Conservation (phyloP, 30 jellyfish, hydroid and myxozoan species). For the Sanderia malayensis region DNA sequence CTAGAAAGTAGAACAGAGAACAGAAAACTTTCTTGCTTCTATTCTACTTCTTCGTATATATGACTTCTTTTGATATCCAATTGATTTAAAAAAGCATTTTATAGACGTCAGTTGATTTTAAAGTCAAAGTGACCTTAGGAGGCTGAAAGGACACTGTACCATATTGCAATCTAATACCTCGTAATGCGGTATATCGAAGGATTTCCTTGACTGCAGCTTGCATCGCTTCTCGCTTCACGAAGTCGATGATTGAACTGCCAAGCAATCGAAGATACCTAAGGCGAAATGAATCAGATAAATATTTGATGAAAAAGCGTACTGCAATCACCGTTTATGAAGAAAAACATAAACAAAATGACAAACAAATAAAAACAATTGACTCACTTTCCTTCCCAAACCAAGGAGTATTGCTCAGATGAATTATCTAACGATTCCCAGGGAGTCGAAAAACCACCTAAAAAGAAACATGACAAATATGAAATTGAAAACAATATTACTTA, state of each 20-base stretch:
- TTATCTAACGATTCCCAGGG: conserved; percentile 61
- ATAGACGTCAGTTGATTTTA: too few relatives aligned
- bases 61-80: too few relatives aligned
- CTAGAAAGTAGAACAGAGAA: too few relatives aligned
- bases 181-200: conserved; percentile 40
- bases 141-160: too few relatives aligned
- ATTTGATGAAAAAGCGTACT: not conserved
- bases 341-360: too few relatives aligned
- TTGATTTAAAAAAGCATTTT: too few relatives aligned
- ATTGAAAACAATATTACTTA: not conserved
- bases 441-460: conserved; percentile 44
- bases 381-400: conserved; percentile 64
- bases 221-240: conserved; percentile 56
- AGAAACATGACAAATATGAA: not conserved
- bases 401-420: conserved; percentile 47
- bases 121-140: too few relatives aligned
- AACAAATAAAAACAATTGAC: too few relatives aligned
- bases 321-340: too few relatives aligned
- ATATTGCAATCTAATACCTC: too few relatives aligned
- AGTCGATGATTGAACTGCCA: conserved; percentile 49
- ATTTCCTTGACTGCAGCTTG: conserved; percentile 65
- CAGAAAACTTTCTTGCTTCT: too few relatives aligned
- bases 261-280: conserved; percentile 43
- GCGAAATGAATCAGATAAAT: not conserved
- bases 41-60: too few relatives aligned